Conservation (phyloP, 2,797 vertebrate species). For the Pipistrellus pipistrellus region DNA sequence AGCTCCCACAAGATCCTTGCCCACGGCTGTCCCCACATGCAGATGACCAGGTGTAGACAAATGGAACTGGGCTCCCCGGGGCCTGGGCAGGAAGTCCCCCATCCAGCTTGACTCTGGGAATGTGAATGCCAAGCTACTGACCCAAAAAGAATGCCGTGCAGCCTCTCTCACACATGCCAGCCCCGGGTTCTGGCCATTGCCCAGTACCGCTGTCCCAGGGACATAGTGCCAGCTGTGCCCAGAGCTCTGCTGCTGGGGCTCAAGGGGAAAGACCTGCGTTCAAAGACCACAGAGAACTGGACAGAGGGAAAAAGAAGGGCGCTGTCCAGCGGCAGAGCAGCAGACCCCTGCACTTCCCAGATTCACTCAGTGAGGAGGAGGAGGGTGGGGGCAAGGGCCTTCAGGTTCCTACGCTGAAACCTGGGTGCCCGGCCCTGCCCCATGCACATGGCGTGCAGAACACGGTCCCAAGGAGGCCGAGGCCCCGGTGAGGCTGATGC, state of each 20-base stretch:
- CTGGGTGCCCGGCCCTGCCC: neutral
- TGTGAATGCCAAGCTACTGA: neutral
- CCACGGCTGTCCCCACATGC: neutral
- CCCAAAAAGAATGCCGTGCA: neutral
- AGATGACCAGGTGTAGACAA: neutral
- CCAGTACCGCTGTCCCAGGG: neutral
- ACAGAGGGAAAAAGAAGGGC: neutral
- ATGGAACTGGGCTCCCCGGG: neutral
- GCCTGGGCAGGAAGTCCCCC: neutral
- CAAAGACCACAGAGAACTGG: neutral
- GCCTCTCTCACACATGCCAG: neutral
- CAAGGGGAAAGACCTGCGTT: neutral
- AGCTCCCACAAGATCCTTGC: neutral
- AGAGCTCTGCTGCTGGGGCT: neutral
- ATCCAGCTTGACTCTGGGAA: neutral
- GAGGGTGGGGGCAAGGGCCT: fast-evolving
- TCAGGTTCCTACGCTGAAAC: too few species aligned
- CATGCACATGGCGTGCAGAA: fast-evolving
- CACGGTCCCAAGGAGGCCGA: fast-evolving
- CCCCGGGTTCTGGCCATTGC: neutral
- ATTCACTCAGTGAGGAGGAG: neutral
- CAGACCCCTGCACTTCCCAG: fast-evolving
- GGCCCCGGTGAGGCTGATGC: neutral
- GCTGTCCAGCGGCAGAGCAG: fast-evolving
- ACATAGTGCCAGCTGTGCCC: neutral